A percentile compares a stretch with the other conserved stretches of the same genome.
These are phyloP conservation scores for Cottoperca gobio DNA, from an alignment of 2,797 vertebrate species.

Conservation along the genomic window DNA sequence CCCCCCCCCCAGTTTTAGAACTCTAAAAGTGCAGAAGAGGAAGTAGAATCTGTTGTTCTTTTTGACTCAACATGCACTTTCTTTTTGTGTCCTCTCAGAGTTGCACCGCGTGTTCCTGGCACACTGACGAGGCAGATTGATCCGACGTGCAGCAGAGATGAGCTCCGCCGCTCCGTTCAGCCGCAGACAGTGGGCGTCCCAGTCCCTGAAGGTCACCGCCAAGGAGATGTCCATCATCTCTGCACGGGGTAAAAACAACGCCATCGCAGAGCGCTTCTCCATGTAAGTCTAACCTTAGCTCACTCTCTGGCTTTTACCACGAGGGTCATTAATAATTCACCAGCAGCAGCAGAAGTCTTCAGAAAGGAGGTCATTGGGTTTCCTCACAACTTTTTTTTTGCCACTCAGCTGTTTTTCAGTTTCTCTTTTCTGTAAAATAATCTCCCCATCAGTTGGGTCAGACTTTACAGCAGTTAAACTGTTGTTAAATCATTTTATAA, in stretches of 20 bases:
- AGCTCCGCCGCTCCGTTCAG: conserved; percentile 88
- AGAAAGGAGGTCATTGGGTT: neutral
- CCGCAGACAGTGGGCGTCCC: conserved; percentile 91
- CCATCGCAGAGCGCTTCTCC: conserved; percentile 92
- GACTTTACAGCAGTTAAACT: neutral
- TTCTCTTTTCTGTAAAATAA: conserved; percentile 18
- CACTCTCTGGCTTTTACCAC: neutral
- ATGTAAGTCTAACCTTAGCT: conserved; percentile 82
- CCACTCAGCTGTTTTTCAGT: conserved; percentile 30
- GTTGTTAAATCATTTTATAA: neutral
- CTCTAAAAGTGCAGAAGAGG: neutral
- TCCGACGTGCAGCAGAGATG: conserved; percentile 80
- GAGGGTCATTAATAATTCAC: conserved; percentile 60
- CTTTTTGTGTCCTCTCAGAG: conserved; percentile 14
- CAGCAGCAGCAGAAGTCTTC: conserved; percentile 27
- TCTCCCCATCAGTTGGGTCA: neutral
- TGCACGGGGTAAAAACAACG: conserved; percentile 85
- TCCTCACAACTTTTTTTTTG: neutral
- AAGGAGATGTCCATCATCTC: conserved; percentile 94
- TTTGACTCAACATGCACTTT: neutral
- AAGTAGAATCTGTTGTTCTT: neutral
- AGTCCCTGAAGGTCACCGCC: conserved; percentile 93
- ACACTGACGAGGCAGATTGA: conserved; percentile 22
- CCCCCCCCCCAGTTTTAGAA: neutral
- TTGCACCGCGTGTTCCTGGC: conserved; percentile 7